phyloP scores from a whole-genome alignment of 2,888 invertebrate genomes.

The Dynastes grantii region DNA sequence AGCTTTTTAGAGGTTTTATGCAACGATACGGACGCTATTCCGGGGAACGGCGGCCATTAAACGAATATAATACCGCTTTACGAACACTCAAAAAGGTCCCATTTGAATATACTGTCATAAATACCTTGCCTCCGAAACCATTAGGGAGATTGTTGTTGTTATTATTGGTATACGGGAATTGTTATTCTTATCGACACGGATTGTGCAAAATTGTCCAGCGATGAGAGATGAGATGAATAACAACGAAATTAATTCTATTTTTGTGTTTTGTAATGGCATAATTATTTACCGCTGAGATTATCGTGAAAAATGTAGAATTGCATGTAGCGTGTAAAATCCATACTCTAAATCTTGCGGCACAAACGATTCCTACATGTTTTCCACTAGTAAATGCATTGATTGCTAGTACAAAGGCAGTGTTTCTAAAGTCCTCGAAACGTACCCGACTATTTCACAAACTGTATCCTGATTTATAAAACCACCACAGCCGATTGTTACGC shows the following conservation, averaged over 20 bases:
- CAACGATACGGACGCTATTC: slow-evolving; percentile 35
- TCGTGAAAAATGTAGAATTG: neutral
- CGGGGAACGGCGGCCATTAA: slow-evolving; percentile 30
- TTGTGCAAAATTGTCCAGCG: slow-evolving; percentile 2
- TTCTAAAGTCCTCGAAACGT: too few species aligned
- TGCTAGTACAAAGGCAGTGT: too few species aligned
- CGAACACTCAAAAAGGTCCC: slow-evolving; percentile 28
- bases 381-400: too few species aligned
- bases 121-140: slow-evolving; percentile 24
- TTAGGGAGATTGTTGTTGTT: slow-evolving; percentile 22
- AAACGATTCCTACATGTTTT: too few species aligned
- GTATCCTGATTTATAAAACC: too few species aligned
- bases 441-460: too few species aligned
- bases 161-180: slow-evolving; percentile 12
- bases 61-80: slow-evolving; percentile 29
- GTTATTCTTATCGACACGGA: slow-evolving; percentile 30
- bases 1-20: slow-evolving; percentile 44
- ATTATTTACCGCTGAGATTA: neutral
- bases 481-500: too few species aligned
- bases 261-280: neutral
- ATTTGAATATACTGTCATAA: slow-evolving; percentile 39
- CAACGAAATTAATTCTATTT: slow-evolving; percentile 17
- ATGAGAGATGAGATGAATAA: slow-evolving; percentile 13
- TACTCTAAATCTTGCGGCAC: too few species aligned
- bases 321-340: too few species aligned